These are phyloP conservation scores for Gopherus flavomarginatus DNA, from an alignment of 2,113 vertebrate genomes.

Conservation along the genomic window DNA sequence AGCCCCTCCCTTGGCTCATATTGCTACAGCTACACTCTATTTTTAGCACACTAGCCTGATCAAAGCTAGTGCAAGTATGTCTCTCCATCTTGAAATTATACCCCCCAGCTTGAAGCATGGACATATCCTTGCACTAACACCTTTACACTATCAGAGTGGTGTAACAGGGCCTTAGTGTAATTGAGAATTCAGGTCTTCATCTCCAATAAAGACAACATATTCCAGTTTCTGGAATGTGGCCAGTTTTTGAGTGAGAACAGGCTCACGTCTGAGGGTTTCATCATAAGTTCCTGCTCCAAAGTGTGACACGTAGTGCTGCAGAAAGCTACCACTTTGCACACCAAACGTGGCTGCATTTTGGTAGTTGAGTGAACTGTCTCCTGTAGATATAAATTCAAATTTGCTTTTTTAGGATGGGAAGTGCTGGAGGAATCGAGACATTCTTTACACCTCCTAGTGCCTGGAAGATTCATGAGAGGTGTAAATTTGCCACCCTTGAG, in stretches of 20 bases:
- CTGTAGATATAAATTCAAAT: background rate
- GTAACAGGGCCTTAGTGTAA: background rate
- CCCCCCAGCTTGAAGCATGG: background rate
- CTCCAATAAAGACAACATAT: background rate
- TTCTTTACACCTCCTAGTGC: background rate
- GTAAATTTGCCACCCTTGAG: background rate
- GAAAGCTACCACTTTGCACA: background rate
- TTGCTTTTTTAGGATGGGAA: background rate
- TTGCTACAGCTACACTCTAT: background rate
- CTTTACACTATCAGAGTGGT: background rate
- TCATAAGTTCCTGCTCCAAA: background rate
- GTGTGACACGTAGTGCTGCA: background rate
- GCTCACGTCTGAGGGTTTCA: background rate
- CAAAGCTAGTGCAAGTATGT: background rate
- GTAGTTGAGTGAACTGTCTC: background rate
- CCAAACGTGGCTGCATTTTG: background rate
- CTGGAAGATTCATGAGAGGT: background rate
- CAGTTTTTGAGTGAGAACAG: background rate
- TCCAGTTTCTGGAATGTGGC: background rate
- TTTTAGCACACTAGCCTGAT: background rate
- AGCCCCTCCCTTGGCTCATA: background rate
- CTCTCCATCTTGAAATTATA: background rate
- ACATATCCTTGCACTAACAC: background rate
- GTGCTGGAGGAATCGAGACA: background rate
- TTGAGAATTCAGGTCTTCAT: background rate